Conservation (phyloP, 2,113 vertebrate genomes). For the Antechinus stuartii region DNA sequence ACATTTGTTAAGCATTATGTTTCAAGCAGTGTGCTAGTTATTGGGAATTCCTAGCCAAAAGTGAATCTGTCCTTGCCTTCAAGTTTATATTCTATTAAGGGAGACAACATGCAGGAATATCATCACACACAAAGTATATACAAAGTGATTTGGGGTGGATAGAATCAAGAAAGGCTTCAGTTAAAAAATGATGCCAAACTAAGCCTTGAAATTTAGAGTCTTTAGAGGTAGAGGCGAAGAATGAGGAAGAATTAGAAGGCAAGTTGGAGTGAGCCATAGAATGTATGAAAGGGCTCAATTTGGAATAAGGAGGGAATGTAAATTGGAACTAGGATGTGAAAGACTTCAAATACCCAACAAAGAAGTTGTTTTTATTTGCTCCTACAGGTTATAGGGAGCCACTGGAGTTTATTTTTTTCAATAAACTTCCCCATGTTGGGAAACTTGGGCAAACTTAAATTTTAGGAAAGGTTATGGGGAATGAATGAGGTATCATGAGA, state of each 20-base stretch:
- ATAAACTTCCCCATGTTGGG: neutral
- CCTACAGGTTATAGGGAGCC: neutral
- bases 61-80: too few relatives aligned
- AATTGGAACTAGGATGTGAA: neutral
- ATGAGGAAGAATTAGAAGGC: neutral
- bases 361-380: neutral
- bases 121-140: too few relatives aligned
- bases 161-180: neutral
- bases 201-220: neutral
- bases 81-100: too few relatives aligned
- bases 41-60: too few relatives aligned
- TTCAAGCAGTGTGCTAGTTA: too few relatives aligned
- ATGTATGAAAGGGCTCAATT: neutral
- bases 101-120: too few relatives aligned
- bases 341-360: neutral
- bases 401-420: neutral
- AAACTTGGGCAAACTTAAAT: neutral
- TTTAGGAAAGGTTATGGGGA: neutral
- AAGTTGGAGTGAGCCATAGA: neutral
- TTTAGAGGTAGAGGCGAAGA: neutral
- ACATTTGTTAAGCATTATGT: neutral
- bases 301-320: neutral
- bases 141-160: too few relatives aligned
- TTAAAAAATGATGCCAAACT: neutral
- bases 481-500: neutral